Evolutionary conservation across 2,113 vertebrate genomes (phyloP).

Genomic region (Pica pica): DNA sequence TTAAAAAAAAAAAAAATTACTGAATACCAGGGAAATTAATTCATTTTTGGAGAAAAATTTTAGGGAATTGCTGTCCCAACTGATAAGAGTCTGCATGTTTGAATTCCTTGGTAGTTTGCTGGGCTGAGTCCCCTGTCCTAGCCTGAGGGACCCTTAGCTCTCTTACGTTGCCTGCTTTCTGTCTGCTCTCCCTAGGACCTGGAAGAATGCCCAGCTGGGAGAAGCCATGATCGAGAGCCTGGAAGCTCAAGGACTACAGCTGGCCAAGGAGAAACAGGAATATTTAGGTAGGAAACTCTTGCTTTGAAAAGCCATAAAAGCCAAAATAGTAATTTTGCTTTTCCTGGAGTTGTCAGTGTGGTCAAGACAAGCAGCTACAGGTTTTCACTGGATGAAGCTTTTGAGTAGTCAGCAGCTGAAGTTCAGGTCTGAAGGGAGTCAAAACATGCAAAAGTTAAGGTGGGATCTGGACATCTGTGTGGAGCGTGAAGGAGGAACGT

Average conservation of each 20-base stretch:
- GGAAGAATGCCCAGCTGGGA: slow-evolving; percentile 94
- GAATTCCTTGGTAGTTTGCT: background rate
- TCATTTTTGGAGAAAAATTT: background rate
- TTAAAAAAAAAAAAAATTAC: background rate
- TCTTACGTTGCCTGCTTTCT: background rate
- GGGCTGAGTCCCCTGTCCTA: background rate
- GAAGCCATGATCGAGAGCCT: slow-evolving; percentile 98
- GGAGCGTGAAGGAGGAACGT: background rate
- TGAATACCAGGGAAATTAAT: background rate
- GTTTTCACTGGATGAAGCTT: background rate
- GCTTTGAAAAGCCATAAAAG: background rate
- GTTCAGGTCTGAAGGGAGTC: background rate
- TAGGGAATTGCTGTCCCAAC: background rate
- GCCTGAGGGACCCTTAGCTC: background rate
- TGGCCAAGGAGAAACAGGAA: slow-evolving; percentile 96
- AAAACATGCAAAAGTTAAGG: background rate
- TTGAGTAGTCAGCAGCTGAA: background rate
- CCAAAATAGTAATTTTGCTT: background rate
- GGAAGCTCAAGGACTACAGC: slow-evolving; percentile 94
- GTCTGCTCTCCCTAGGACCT: slow-evolving; percentile 77
- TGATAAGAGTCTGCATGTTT: background rate
- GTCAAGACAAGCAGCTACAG: background rate
- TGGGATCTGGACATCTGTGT: background rate
- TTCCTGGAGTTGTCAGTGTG: background rate
- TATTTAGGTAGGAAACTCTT: slow-evolving; percentile 83